These are phyloP conservation scores for Xenopus laevis DNA, from an alignment of 2,113 vertebrate genomes.

Conservation along the genomic window DNA sequence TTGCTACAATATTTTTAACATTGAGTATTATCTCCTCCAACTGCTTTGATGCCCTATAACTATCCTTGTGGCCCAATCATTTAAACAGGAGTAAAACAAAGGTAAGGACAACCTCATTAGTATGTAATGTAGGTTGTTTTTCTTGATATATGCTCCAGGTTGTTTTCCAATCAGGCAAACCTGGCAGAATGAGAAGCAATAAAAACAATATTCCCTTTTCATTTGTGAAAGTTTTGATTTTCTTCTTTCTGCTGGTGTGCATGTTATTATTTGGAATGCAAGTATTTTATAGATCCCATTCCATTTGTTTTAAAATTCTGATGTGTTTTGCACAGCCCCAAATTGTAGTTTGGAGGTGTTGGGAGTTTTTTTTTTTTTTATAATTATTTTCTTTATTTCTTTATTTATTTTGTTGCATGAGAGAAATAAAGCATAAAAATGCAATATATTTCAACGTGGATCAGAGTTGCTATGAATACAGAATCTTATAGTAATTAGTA, in stretches of 20 bases:
- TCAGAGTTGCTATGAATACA: constrained; percentile 14
- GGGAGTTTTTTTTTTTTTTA: too few species aligned
- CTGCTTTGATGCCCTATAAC: background rate
- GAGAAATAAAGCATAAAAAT: constrained; percentile 43
- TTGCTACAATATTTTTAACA: too few species aligned
- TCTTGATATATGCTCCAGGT: background rate
- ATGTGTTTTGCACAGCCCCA: constrained; percentile 28
- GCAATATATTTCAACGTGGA: constrained; percentile 30
- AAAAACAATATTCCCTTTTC: constrained; percentile 13
- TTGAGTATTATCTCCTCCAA: too few species aligned
- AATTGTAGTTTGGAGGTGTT: background rate
- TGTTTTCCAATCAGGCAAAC: constrained; percentile 23
- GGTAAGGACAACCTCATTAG: constrained; percentile 1
- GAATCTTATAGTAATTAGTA: constrained; percentile 39
- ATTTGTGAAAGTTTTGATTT: constrained; percentile 21
- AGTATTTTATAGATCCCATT: constrained; percentile 34
- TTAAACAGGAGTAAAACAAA: background rate
- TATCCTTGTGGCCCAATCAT: background rate
- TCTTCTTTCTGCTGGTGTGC: constrained; percentile 9
- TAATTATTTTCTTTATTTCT: background rate
- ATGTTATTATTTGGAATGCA: constrained; percentile 19
- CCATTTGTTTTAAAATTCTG: constrained; percentile 23
- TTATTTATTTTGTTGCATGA: constrained; percentile 21
- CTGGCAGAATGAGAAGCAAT: background rate
- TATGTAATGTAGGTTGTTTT: background rate